These are phyloP conservation scores for Cephus cinctus DNA, from an alignment of 1,140 invertebrate genomes.

Conservation along the genomic window DNA sequence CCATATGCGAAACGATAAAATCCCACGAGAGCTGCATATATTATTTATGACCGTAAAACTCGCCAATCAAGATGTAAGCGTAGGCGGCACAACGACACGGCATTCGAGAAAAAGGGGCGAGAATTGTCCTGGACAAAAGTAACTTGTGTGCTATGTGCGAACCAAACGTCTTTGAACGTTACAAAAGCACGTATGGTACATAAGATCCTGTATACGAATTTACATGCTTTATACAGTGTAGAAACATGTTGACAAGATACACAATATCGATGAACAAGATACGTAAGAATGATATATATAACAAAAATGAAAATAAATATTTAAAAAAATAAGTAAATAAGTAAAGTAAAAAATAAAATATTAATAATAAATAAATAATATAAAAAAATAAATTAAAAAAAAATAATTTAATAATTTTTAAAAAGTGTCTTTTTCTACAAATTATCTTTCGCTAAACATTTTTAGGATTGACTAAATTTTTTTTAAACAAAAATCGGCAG, in stretches of 20 bases:
- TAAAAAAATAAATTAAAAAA: too few relatives aligned
- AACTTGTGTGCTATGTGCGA: neutral
- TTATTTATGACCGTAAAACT: slow-evolving; percentile 38
- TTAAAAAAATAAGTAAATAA: too few relatives aligned
- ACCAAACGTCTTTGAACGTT: neutral
- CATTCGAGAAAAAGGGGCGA: slow-evolving; percentile 18
- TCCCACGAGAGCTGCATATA: slow-evolving; percentile 35
- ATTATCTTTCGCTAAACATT: neutral
- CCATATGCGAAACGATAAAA: slow-evolving; percentile 32
- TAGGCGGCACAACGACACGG: slow-evolving; percentile 29
- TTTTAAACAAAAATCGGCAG: neutral
- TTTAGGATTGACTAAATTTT: neutral
- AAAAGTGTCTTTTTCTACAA: too few relatives aligned
- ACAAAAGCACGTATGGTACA: neutral
- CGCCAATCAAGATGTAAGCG: slow-evolving; percentile 43
- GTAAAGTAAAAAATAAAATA: too few relatives aligned
- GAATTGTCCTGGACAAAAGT: slow-evolving; percentile 23
- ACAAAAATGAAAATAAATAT: too few relatives aligned
- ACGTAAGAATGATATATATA: too few relatives aligned
- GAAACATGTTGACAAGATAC: too few relatives aligned
- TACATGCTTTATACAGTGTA: too few relatives aligned
- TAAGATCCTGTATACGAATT: too few relatives aligned
- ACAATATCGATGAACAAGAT: too few relatives aligned
- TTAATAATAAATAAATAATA: too few relatives aligned
- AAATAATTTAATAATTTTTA: too few relatives aligned